A percentile compares a stretch with the other conserved stretches of the same genome.
Evolutionary conservation across 2,888 invertebrate species (phyloP).

Genomic region (Sceliomorpha sp.): DNA sequence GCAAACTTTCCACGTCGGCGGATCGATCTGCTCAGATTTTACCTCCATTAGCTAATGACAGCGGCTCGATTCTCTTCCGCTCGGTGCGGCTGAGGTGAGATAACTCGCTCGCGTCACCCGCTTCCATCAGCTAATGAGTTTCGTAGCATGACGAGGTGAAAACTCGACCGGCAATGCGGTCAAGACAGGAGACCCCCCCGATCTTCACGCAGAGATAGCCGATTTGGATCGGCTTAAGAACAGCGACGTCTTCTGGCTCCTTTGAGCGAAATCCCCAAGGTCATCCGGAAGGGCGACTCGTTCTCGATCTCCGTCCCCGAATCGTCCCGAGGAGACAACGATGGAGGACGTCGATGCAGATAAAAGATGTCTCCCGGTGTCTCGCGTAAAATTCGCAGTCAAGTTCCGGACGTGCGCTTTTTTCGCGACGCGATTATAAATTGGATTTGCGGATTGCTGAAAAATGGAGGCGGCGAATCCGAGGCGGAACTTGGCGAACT

Average conservation of each 20-base stretch:
- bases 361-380: too few species aligned
- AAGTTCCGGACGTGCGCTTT: neutral
- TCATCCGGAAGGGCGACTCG: too few species aligned
- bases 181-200: slow-evolving; percentile 40
- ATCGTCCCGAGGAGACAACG: too few species aligned
- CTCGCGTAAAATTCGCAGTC: too few species aligned
- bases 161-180: slow-evolving; percentile 44
- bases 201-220: slow-evolving; percentile 9
- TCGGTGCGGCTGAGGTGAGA: slow-evolving; percentile 38
- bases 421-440: neutral
- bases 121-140: slow-evolving; percentile 72
- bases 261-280: too few species aligned
- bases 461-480: slow-evolving; percentile 9
- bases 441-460: slow-evolving; percentile 4
- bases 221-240: slow-evolving; percentile 8
- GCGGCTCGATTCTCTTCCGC: slow-evolving; percentile 53
- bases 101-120: slow-evolving; percentile 47
- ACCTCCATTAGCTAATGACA: slow-evolving; percentile 75
- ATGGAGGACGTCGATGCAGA: too few species aligned
- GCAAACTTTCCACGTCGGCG: slow-evolving; percentile 8
- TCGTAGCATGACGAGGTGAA: slow-evolving; percentile 58
- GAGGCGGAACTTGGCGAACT: slow-evolving; percentile 2
- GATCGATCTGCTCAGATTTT: slow-evolving; percentile 59
- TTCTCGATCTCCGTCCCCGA: too few species aligned
- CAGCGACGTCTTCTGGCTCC: too few species aligned